Evolutionary conservation across 2,888 invertebrate genomes (phyloP).

Genomic region (Carterocephalus palaemon): DNA sequence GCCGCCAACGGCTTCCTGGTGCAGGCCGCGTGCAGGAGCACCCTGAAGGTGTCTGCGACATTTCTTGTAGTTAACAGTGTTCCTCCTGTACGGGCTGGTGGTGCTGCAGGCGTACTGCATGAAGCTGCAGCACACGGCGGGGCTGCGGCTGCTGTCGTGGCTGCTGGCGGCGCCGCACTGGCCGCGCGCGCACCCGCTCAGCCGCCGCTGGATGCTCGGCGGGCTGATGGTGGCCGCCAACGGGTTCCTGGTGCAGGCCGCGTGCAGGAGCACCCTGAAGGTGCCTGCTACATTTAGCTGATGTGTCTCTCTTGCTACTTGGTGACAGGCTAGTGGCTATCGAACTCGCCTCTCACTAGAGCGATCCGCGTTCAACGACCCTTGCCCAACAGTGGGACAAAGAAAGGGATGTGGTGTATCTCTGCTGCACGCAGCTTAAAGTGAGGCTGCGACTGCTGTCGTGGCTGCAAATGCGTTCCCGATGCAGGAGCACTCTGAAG

Average conservation of each 20-base stretch:
- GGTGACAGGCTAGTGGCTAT: too few relatives aligned
- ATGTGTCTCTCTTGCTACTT: neutral
- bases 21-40: constrained; percentile 58
- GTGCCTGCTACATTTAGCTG: constrained; percentile 33
- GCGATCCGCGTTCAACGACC: too few relatives aligned
- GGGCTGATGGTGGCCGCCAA: constrained; percentile 55
- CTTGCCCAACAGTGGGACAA: too few relatives aligned
- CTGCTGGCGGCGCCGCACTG: constrained; percentile 59
- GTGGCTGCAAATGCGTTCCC: constrained; percentile 58
- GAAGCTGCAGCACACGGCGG: constrained; percentile 70
- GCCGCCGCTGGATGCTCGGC: constrained; percentile 54
- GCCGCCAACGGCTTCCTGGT: constrained; percentile 61
- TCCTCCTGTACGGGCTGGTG: constrained; percentile 59
- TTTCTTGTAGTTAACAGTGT: constrained; percentile 54
- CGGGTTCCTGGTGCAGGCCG: constrained; percentile 61
- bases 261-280: constrained; percentile 60
- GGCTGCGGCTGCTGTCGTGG: constrained; percentile 57
- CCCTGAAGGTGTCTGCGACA: constrained; percentile 46
- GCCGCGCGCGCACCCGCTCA: constrained; percentile 45
- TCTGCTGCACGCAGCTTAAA: constrained; percentile 68
- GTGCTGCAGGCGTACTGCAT: constrained; percentile 67
- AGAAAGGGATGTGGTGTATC: too few relatives aligned
- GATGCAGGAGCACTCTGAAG: constrained; percentile 60
- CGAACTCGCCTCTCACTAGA: too few relatives aligned
- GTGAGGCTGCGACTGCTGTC: constrained; percentile 60